A percentile compares a stretch with the other conserved stretches of the same genome.
Evolutionary conservation across 1,140 invertebrate genomes (phyloP).

Genomic region (Drosophila virilis): DNA sequence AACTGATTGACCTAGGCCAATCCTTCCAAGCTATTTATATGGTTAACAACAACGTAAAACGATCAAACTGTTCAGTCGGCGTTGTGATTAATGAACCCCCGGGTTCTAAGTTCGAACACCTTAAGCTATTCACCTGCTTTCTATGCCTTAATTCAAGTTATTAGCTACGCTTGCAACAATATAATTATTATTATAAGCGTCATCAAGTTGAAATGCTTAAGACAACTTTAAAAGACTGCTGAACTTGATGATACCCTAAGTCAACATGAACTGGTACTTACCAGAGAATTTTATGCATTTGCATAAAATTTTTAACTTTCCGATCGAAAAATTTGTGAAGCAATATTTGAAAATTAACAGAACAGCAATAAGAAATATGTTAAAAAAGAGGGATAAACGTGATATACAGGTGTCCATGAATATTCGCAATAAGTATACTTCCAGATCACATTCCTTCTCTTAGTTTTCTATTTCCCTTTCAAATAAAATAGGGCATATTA

Average conservation of each 20-base stretch:
- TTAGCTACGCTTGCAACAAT: constrained; percentile 11
- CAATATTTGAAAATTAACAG: too few relatives aligned
- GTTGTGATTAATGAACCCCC: constrained; percentile 40
- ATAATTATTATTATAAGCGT: constrained; percentile 18
- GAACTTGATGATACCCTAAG: neutral
- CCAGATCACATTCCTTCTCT: too few relatives aligned
- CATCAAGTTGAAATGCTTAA: neutral
- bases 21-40: constrained; percentile 31
- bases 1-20: constrained; percentile 54
- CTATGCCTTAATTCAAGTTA: constrained; percentile 59
- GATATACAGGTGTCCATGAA: too few relatives aligned
- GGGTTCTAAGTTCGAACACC: constrained; percentile 9
- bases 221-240: neutral
- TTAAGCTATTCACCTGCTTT: constrained; percentile 54
- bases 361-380: too few relatives aligned
- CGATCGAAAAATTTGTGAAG: too few relatives aligned
- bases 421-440: too few relatives aligned
- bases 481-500: too few relatives aligned
- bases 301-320: too few relatives aligned
- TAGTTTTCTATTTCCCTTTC: too few relatives aligned
- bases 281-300: too few relatives aligned
- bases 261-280: too few relatives aligned
- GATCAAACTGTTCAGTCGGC: neutral
- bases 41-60: constrained; percentile 1
- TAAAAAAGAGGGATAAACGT: too few relatives aligned